Evolutionary conservation across 1,140 invertebrate species (phyloP).

Genomic region (Xylocopa sonorina): DNA sequence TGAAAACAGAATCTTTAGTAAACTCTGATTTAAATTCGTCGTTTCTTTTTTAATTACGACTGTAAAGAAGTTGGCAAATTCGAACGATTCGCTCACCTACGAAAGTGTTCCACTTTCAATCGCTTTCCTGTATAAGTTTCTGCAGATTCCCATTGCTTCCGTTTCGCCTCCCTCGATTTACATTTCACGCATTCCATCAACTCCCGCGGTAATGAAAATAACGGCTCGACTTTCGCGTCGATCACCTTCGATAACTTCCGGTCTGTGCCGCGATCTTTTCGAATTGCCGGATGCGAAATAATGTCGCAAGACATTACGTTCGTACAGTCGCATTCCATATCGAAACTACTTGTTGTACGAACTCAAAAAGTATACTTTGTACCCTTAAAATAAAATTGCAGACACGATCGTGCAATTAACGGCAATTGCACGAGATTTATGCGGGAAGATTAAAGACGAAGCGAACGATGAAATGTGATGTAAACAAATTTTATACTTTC

Average conservation of each 20-base stretch:
- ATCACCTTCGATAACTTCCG: conserved; percentile 31
- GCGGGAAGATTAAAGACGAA: too few relatives aligned
- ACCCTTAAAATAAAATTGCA: background rate
- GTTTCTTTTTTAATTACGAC: too few relatives aligned
- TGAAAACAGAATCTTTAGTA: background rate
- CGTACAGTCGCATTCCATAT: conserved; percentile 47
- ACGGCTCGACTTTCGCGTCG: conserved; percentile 55
- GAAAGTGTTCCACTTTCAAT: conserved; percentile 67
- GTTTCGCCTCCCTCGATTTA: conserved; percentile 18
- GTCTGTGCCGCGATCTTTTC: background rate
- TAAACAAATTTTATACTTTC: background rate
- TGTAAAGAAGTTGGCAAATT: too few relatives aligned
- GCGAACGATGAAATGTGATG: background rate
- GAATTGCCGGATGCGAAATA: background rate
- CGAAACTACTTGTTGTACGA: background rate
- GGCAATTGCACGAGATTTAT: background rate
- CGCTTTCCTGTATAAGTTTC: conserved; percentile 55
- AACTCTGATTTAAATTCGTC: background rate
- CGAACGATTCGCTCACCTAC: conserved; percentile 42
- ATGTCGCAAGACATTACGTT: conserved; percentile 13
- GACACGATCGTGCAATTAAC: too few relatives aligned
- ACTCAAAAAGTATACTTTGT: background rate
- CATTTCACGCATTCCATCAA: conserved; percentile 51
- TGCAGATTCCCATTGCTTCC: conserved; percentile 47
- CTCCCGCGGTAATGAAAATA: conserved; percentile 63